Base-by-base conservation (phyloP, 2,888 invertebrate genomes). In the Gymnocheta viridis region DNA sequence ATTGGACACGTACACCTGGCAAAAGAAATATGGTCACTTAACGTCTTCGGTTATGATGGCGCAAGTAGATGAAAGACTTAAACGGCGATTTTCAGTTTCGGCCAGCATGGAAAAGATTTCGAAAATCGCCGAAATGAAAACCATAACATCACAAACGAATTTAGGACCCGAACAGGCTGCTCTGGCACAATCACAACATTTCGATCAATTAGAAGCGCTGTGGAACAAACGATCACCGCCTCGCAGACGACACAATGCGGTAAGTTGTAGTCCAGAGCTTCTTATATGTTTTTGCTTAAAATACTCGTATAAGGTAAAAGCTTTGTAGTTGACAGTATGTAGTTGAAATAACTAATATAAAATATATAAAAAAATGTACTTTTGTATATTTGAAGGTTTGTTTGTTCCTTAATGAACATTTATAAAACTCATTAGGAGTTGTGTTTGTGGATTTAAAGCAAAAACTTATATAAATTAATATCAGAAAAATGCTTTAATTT, bases 21-120 rank as follows among this genome's bases (percentile, higher is more conserved):
- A 96, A 91, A 96, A 96, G 92, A 96, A 96, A 90, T 96, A 96
- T 88, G 96, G 96, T 0, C 96, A 96, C 89, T 93, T 96, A 10
- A 96, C 96, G 0, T 96, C 96, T 0, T 96, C 96, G 5, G 94
- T 96, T 17, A 95, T 96, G 94, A 96, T 96, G 93, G 96, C 96
- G 0, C 95, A 96, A 87, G 96, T 96, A 2, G 96, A 96, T 88
- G 96, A 96, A 90, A 92, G 96, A 17, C 92, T 96, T 47, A 96
- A 96, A 89, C 93, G 96, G 74, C 93, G 96, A 85, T 96, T 96
- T 90, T 96, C 96, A 14, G 96, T 96, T 0, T 96, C 96, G 1
- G 96, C 96, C 10, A 96, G 96, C 67, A 96, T 96, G 96, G 96
- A 96, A 90, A 96, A 96, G 92, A 96, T 96, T 86, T 96, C 96